These are phyloP conservation scores for Julus scanicus DNA, from an alignment of 2,888 invertebrate genomes.

Conservation along the genomic window DNA sequence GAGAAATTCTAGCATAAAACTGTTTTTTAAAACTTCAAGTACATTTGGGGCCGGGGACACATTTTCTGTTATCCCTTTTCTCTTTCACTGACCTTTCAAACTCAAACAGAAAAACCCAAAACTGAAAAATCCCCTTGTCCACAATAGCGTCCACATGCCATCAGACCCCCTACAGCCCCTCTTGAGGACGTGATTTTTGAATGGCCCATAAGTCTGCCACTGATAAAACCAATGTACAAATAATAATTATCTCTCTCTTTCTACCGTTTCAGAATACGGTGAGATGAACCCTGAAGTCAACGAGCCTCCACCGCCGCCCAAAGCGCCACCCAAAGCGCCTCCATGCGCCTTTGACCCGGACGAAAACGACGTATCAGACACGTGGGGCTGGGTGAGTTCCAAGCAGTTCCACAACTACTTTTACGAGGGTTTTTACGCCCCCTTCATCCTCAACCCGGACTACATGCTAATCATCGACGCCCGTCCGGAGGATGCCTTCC, in stretches of 20 bases:
- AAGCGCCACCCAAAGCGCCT: slow-evolving; percentile 51
- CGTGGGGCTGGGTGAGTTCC: slow-evolving; percentile 61
- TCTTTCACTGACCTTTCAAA: too few species aligned
- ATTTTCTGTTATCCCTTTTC: too few species aligned
- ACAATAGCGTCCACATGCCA: too few species aligned
- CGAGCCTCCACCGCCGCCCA: not conserved
- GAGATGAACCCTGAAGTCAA: slow-evolving; percentile 51
- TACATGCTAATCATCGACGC: slow-evolving; percentile 63
- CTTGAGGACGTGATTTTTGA: too few species aligned
- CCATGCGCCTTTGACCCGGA: slow-evolving; percentile 61
- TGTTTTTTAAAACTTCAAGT: too few species aligned
- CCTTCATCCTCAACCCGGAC: slow-evolving; percentile 63
- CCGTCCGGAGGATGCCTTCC: slow-evolving; percentile 60
- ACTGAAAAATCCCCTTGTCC: too few species aligned
- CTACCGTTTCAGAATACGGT: slow-evolving; percentile 54
- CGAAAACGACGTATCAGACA: slow-evolving; percentile 59
- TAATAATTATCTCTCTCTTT: not conserved
- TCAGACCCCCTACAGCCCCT: too few species aligned
- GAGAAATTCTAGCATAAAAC: too few species aligned
- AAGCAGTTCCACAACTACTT: slow-evolving; percentile 63
- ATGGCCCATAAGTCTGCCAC: too few species aligned
- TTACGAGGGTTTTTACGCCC: slow-evolving; percentile 64
- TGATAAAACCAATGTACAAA: too few species aligned
- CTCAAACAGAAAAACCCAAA: too few species aligned
- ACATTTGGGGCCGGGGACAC: too few species aligned